Evolutionary conservation across 2,113 vertebrate species (phyloP).

Genomic region (Chlorodrepanis virens): DNA sequence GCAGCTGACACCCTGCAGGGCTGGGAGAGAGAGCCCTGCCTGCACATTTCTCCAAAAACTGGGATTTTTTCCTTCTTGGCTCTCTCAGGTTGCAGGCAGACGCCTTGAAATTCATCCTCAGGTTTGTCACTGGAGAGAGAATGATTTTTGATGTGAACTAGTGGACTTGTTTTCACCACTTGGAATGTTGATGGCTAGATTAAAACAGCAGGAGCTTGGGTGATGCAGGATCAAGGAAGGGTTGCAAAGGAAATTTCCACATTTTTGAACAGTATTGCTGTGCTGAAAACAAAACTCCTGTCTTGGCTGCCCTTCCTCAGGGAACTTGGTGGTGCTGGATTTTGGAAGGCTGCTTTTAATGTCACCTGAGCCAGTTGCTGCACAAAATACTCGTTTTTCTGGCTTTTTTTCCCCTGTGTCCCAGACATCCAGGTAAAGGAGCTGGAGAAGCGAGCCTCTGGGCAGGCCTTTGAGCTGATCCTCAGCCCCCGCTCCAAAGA

Average conservation of each 20-base stretch:
- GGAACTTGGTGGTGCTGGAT: neutral
- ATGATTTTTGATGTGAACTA: neutral
- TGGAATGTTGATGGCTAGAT: neutral
- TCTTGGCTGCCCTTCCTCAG: neutral
- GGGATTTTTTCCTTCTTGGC: no score
- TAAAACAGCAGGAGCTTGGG: neutral
- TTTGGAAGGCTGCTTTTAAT: neutral
- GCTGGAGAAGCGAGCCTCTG: constrained; percentile 91
- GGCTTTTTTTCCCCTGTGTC: rapidly evolving
- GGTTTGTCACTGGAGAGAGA: rapidly evolving
- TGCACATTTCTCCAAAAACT: rapidly evolving
- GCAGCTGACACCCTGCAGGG: neutral
- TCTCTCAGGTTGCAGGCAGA: rapidly evolving
- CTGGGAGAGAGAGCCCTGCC: neutral
- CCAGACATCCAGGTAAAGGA: constrained; percentile 93
- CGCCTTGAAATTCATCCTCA: neutral
- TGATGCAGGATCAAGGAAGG: rapidly evolving
- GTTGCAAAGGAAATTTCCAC: rapidly evolving
- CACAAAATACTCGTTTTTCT: neutral
- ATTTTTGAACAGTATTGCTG: rapidly evolving
- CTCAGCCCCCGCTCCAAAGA: constrained; percentile 87
- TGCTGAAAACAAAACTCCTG: neutral
- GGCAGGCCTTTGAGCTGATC: constrained; percentile 95
- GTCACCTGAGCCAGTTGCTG: neutral
- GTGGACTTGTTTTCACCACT: rapidly evolving